phyloP scores from a whole-genome alignment of 2,113 vertebrate genomes.

The Equus przewalskii region DNA sequence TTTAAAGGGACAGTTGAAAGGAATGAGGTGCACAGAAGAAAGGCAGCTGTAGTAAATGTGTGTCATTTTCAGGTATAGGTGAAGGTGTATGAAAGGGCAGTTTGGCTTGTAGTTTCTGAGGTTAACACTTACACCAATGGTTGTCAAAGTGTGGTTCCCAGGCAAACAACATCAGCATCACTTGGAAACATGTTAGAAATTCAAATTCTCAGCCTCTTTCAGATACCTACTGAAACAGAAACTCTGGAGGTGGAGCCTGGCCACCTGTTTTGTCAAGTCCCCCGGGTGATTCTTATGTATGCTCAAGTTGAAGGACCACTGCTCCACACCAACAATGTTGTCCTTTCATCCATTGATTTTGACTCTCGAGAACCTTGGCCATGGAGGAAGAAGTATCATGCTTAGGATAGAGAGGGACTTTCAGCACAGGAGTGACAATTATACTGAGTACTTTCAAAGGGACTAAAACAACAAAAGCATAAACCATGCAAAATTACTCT shows the following conservation, averaged over 20 bases:
- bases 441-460: neutral
- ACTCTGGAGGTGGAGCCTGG: neutral
- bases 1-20: neutral
- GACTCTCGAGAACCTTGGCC: neutral
- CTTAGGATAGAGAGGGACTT: neutral
- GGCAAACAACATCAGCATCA: neutral
- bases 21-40: neutral
- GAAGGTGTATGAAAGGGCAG: neutral
- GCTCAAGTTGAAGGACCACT: neutral
- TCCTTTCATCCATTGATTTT: neutral
- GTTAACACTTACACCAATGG: neutral
- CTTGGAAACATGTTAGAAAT: neutral
- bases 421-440: neutral
- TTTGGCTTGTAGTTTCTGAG: neutral
- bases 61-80: neutral
- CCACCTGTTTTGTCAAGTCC: no score
- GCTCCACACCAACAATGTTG: neutral
- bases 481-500: neutral
- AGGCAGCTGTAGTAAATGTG: rapidly evolving
- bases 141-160: neutral
- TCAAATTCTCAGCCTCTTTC: rapidly evolving
- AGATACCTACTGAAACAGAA: neutral
- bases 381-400: neutral
- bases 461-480: neutral
- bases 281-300: neutral